A percentile compares a stretch with the other conserved stretches of the same genome.
Conservation (phyloP, 2,888 invertebrate genomes). For the Drosophila mettleri region DNA sequence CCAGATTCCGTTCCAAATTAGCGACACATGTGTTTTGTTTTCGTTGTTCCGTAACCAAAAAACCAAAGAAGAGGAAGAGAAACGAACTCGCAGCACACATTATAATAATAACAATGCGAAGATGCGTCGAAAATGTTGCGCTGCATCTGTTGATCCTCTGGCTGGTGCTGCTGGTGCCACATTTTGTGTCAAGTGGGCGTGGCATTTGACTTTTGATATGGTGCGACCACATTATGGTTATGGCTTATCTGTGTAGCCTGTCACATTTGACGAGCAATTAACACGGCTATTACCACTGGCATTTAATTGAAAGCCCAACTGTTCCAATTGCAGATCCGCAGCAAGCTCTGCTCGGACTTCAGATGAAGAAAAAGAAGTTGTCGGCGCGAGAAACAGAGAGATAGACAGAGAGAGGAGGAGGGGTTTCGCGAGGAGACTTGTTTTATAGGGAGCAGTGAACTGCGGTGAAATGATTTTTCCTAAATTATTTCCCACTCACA, state of each 20-base stretch:
- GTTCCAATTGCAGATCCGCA: slow-evolving; percentile 51
- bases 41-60: slow-evolving; percentile 8
- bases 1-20: slow-evolving; percentile 54
- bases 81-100: slow-evolving; percentile 16
- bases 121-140: slow-evolving; percentile 48
- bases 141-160: slow-evolving; percentile 69
- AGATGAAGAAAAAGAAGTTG: background rate
- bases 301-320: slow-evolving; percentile 68
- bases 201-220: slow-evolving; percentile 56
- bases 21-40: slow-evolving; percentile 69
- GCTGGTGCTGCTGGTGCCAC: slow-evolving; percentile 10
- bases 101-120: slow-evolving; percentile 32
- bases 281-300: slow-evolving; percentile 61
- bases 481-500: too few relatives aligned
- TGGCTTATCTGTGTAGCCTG: slow-evolving; percentile 58
- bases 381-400: too few relatives aligned
- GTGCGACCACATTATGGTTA: slow-evolving; percentile 53
- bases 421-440: too few relatives aligned
- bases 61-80: background rate
- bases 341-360: background rate
- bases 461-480: too few relatives aligned
- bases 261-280: slow-evolving; percentile 66
- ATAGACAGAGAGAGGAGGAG: too few relatives aligned
- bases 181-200: slow-evolving; percentile 61
- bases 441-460: too few relatives aligned